phyloP scores from a whole-genome alignment of 2,888 invertebrate species.

The Galerucella calmariensis region DNA sequence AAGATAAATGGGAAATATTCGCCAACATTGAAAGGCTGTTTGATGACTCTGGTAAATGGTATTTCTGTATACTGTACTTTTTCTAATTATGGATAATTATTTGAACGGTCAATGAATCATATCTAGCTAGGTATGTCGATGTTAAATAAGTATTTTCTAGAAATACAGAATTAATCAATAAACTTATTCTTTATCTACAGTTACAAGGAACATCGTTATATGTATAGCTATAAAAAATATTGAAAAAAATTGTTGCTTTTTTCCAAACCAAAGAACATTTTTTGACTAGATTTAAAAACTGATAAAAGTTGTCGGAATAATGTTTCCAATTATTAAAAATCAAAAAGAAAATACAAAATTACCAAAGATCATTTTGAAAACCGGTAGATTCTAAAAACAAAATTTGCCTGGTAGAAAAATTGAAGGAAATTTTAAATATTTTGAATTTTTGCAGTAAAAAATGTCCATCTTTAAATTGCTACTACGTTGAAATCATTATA shows the following conservation, averaged over 20 bases:
- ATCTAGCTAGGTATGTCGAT: conserved; percentile 11
- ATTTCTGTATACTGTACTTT: background rate
- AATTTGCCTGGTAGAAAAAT: too few species aligned
- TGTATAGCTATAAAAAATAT: conserved; percentile 18
- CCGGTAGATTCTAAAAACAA: too few species aligned
- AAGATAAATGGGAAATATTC: too few species aligned
- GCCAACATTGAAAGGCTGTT: background rate
- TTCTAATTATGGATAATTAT: background rate
- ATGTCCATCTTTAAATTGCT: too few species aligned
- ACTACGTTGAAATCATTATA: too few species aligned
- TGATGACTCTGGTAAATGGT: background rate
- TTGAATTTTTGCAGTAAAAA: too few species aligned
- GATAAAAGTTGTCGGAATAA: background rate
- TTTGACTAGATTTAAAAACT: background rate
- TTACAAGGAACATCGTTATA: conserved; percentile 30
- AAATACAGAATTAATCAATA: conserved; percentile 45
- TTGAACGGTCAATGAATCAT: background rate
- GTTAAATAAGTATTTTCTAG: conserved; percentile 46
- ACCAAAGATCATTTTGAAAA: too few species aligned
- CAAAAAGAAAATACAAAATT: too few species aligned
- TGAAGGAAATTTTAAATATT: too few species aligned
- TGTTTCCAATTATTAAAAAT: too few species aligned
- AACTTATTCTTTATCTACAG: conserved; percentile 28
- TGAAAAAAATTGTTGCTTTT: background rate
- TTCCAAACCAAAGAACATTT: conserved; percentile 11